Evolutionary conservation across 2,888 invertebrate species (phyloP), one percentile per base, ranked within the genome.

Genomic region (Candidula unifasciata): DNA sequence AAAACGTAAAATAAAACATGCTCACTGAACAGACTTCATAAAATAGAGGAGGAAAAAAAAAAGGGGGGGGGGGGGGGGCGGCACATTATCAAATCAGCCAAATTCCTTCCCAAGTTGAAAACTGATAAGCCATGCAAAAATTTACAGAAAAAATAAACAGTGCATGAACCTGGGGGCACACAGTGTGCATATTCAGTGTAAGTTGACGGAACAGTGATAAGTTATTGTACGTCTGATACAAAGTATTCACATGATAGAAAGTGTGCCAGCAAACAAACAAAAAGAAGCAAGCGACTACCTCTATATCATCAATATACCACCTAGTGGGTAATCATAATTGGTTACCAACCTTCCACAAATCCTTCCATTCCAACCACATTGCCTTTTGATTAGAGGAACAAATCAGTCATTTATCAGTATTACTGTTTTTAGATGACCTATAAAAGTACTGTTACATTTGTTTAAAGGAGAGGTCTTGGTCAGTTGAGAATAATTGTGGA

Each of bases 311-410:
- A 64, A 27, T 6, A 79, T 37, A 21, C 79, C 33, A 80, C 18
- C 52, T 16, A n/a, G 5, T 30, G n/a, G 21, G 21, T 21, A 27
- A 52, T 16, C 33, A 30, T 35, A 30, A 27, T 8, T 64, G 64
- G 33, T 88, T 90, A 91, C 91, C 88, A 87, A 91, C 91, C 91
- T 91, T 88, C 77, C 89, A 88, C 66, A 90, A 87, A 82, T 87
- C 88, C 86, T 89, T 89, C 91, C 91, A 91, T 86, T 91, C 91
- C 76, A 86, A 85, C 90, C 89, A 90, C 83, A 90, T 85, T 21
- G 87, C 88, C 90, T 91, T 82, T 52, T 44, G 21, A 66, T 71
- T 2, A 24, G 52, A 66, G 69, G 35, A n/a, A 30, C 73, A 82
- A 69, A 54, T 74, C 16, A 24, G 24, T 44, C 35, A 64, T 35